Evolutionary conservation across 1,140 invertebrate species (phyloP), one percentile per base, ranked within the genome.

Genomic region (Hyposmocoma kahamanoa): DNA sequence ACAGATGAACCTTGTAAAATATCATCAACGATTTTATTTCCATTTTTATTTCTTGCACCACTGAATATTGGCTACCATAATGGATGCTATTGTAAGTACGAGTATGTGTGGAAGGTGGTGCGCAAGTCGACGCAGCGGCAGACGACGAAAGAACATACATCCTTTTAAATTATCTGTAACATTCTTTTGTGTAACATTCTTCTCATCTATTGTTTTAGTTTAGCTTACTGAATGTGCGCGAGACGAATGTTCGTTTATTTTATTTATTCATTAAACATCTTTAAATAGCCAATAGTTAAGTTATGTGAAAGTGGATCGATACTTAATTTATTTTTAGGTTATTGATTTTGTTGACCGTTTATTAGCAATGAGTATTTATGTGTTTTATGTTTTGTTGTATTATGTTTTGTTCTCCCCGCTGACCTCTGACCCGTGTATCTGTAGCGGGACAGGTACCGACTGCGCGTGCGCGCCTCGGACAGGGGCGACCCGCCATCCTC

Each of bases 371-470:
- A 82, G 70, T 79, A 74, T 50, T 80, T 83, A 84, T 84, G 69
- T 85, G 81, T 84, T 84, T 18, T 41, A 21, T 20, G 72, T 76
- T 80, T 84, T 84, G 79, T 85, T 85, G 68, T 77, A 67, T 83
- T 87, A 65, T 84, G 70, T 85, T 86, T 85, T 82, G 65, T 86
- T 87, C 84, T 65, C 73, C 83, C 82, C 78, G 84, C 84, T 87
- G 81, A 87, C 84, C 83, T 86, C 72, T 87, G 86, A 81, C 84
- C 78, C 85, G 83, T 86, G 80, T 88, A 90, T 90, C 89, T 91
- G 90, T 90, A 97, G 95, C 92, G 95, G 89, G 95, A 96, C 90
- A 95, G 93, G 90, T 97, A 97, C 90, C 94, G 93, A 80, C 91
- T 98, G 88, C 93, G 92, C 88, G 96, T 97, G 87, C 93, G 94